Evolutionary conservation across 1,140 invertebrate genomes (phyloP), one percentile per base, ranked within the genome.

Genomic region (Leptestheria dahalacensis): DNA sequence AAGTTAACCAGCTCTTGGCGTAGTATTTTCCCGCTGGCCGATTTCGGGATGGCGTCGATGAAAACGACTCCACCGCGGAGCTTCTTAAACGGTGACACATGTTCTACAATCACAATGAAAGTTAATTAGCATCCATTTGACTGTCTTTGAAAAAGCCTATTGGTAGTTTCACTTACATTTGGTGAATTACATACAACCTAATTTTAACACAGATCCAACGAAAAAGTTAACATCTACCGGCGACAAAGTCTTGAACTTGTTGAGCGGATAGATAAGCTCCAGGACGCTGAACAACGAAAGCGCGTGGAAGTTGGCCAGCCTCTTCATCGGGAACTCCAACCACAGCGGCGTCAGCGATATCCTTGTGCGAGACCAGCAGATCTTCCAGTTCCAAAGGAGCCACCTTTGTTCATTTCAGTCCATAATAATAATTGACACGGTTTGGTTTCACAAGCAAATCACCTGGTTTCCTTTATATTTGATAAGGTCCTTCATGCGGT

Each of bases 291-390:
- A 88, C 86, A n/a, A 89, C 75, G 67, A 82, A 90, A 1, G 86
- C 86, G 67, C 75, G 76, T 0, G 86, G 86, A 0, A 86, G 66
- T 74, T 90, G 86, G 10, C 84, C 85, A 1, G 79, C 79, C 9
- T 79, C 68, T 1, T 75, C 69, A 68, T 91, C 80, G 0, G 85
- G 84, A 1, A 89, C 74, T 0, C 89, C 88, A 24, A 91, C 80
- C 0, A 93, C 88, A 2, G 85, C 87, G 11, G 65, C 71, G 56
- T 78, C 76, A 15, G 64, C 61, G 12, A 78, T 67, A 2, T 63
- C 66, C 3, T 70, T 66, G 62, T 78, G 74, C 15, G 63, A 64
- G 10, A 76, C 62, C 6, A 78, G 65, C 21, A 78, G 21, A 50
- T 71, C 69, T 67, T 79, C 77, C 21, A 78, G 64, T 62, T 78